Base-by-base conservation (phyloP, 2,888 invertebrate genomes). In the Drosophila birchii region DNA sequence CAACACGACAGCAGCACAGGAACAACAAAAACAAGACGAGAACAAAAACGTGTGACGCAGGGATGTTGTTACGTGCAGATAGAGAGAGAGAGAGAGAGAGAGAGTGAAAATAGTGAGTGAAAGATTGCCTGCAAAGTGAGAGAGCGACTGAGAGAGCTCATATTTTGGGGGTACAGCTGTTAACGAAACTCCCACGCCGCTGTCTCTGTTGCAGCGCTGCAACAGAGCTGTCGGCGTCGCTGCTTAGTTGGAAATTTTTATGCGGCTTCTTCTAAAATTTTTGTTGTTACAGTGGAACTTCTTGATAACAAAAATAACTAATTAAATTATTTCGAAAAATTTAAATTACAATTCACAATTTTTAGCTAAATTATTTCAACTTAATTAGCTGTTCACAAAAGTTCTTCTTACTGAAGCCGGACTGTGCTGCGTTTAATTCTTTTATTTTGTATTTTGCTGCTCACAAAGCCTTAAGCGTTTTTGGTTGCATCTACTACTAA, bases 141-240 rank as follows among this genome's bases (percentile, higher is more conserved):
- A 61, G 53, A 49, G 59, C 29, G 56, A 56, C 9, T 18, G 70
- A 70, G 79, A 70, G 51, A 62, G 51, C 47, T 41, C 20, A 5
- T 51, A 43, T 57, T 61, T 79, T 64, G 60, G 41, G 61, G 86
- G 81, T 86, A 81, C 82, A 84, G 87, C 84, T 84, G 84, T 85
- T 85, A 85, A 88, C 84, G 47, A 88, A 86, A 85, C 84, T 85
- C 84, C 84, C 84, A 85, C 84, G 89, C 84, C 83, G 61, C 56
- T 64, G 58, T n/a, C 71, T 58, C 63, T 68, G 54, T 32, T 56
- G 45, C 64, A 61, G 55, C 60, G 45, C 69, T 53, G 68, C 39
- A 34, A 23, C 60, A 66, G 70, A 64, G 62, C 83, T 73, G 78
- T 72, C 67, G 75, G 78, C 86, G 80, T 79, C 23, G 54, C 64